A percentile compares a stretch with the other conserved stretches of the same genome.
Evolutionary conservation across 2,888 invertebrate species (phyloP).

Genomic region (Chrysomela aeneicollis): DNA sequence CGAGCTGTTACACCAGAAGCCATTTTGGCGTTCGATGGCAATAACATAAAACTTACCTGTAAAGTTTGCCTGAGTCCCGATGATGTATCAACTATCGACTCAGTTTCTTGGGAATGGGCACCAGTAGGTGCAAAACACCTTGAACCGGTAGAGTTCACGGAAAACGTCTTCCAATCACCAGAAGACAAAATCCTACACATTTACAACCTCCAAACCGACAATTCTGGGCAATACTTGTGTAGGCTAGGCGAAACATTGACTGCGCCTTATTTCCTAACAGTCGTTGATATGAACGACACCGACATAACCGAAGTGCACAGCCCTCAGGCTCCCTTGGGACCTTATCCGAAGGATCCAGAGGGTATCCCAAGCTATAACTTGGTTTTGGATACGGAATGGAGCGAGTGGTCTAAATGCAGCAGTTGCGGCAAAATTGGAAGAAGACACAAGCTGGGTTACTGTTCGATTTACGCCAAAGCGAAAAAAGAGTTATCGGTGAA

Average conservation of each 20-base stretch:
- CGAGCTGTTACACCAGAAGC: constrained; percentile 58
- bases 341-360: constrained; percentile 53
- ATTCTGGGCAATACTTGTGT: constrained; percentile 69
- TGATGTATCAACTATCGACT: constrained; percentile 55
- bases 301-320: constrained; percentile 49
- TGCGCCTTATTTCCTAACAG: constrained; percentile 64
- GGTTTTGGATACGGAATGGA: constrained; percentile 67
- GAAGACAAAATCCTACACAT: constrained; percentile 64
- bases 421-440: constrained; percentile 68
- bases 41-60: constrained; percentile 61
- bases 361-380: constrained; percentile 55
- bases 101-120: constrained; percentile 63
- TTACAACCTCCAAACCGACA: constrained; percentile 62
- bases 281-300: constrained; percentile 61
- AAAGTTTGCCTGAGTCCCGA: constrained; percentile 66
- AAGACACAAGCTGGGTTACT: constrained; percentile 68
- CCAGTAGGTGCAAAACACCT: constrained; percentile 45
- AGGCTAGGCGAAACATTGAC: constrained; percentile 60
- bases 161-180: constrained; percentile 60
- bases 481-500: constrained; percentile 19
- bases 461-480: constrained; percentile 54
- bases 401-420: constrained; percentile 72
- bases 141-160: constrained; percentile 58
- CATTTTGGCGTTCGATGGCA: constrained; percentile 60
- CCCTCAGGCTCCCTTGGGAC: constrained; percentile 47